phyloP scores from a whole-genome alignment of 2,888 invertebrate species.

The Mythimna albipuncta region DNA sequence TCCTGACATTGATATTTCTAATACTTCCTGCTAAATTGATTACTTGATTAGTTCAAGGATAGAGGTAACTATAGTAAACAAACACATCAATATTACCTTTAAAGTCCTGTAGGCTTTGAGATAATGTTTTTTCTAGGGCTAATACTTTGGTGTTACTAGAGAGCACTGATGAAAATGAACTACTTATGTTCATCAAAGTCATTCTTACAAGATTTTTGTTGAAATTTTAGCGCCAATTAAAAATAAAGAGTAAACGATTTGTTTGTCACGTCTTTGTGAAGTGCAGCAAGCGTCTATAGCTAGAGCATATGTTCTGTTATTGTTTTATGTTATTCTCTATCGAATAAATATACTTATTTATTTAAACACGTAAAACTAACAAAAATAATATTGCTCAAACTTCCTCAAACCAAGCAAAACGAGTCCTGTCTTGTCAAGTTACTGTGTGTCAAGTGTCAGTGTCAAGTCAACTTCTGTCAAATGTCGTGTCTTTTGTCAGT shows the following conservation, averaged over 20 bases:
- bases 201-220: constrained; percentile 17
- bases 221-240: constrained; percentile 43
- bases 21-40: no score
- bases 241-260: background rate
- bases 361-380: background rate
- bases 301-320: background rate
- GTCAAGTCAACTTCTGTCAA: no score
- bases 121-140: constrained; percentile 75
- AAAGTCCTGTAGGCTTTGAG: constrained; percentile 73
- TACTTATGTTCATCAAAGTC: constrained; percentile 40
- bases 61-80: background rate
- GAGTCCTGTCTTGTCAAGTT: background rate
- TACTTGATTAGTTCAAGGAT: no score
- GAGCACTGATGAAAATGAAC: constrained; percentile 54
- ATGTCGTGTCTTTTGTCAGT: background rate
- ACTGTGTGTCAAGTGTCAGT: background rate
- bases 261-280: background rate
- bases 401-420: background rate
- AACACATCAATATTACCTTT: constrained; percentile 70
- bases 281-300: background rate
- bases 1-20: no score
- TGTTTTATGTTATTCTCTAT: background rate
- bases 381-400: background rate
- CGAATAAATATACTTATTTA: background rate
- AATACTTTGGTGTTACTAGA: constrained; percentile 72